Conservation (phyloP, 2,113 vertebrate genomes). For the Numenius arquata region DNA sequence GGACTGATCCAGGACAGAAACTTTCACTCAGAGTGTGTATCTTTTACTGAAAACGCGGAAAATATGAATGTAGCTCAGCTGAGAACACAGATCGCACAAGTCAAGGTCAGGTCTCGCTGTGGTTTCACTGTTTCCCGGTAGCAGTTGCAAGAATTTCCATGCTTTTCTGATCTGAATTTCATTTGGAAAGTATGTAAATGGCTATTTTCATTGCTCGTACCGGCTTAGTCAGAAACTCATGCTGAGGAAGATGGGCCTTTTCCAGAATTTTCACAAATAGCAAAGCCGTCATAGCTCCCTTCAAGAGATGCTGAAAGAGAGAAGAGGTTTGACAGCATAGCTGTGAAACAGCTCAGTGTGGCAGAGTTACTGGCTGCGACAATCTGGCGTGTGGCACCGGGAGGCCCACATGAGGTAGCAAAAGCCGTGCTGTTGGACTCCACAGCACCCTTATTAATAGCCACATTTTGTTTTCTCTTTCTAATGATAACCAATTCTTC, state of each 20-base stretch:
- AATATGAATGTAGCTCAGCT: constrained; percentile 27
- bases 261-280: constrained; percentile 30
- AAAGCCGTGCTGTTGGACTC: background rate
- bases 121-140: constrained; percentile 32
- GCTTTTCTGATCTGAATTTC: constrained; percentile 35
- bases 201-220: constrained; percentile 31
- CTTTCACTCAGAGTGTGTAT: background rate
- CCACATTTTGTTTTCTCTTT: background rate
- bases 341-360: background rate
- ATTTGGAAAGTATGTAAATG: constrained; percentile 57
- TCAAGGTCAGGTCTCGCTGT: constrained; percentile 27
- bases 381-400: background rate
- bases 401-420: background rate
- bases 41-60: background rate
- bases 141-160: constrained; percentile 55
- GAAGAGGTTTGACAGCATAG: background rate
- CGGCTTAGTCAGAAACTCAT: constrained; percentile 22
- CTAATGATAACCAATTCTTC: background rate
- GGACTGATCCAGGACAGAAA: background rate
- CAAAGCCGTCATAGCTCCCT: background rate
- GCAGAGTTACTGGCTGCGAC: background rate
- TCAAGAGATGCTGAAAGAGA: background rate
- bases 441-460: background rate
- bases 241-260: background rate
- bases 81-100: constrained; percentile 12